Evolutionary conservation across 2,797 vertebrate genomes (phyloP), one percentile per base, ranked within the genome.

Genomic region (Anableps anableps): DNA sequence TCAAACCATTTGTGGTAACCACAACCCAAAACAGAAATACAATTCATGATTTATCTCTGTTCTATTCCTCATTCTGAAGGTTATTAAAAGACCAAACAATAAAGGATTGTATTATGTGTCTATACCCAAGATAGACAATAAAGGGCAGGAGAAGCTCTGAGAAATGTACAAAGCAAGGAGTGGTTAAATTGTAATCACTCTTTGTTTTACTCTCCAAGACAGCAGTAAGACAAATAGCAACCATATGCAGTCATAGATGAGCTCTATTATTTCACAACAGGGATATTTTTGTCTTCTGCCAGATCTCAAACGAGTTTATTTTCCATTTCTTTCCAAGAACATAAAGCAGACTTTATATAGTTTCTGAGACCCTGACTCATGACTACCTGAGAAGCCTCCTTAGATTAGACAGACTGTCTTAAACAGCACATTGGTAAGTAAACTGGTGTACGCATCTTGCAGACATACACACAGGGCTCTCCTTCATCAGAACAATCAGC

Each of bases 1-100:
- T 84, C 70, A 78, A 80, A 82, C 85, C 83, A 62, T 82, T 72
- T 81, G 64, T 2, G 3, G 72, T 83, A 84, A 91, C 85, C 82
- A 80, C 77, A 90, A 83, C 78, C 85, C 76, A 71, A 71, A 47
- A 72, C 43, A 45, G 26, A 72, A 45, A 71, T 4, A 70, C 9
- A n/a, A 71, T 13, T 45, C 38, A 23, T 26, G n/a, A 29, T 73
- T 85, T 68, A 72, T 78, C 19, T 74, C 43, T 55, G 80, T 70
- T 64, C 80, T 74, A 81, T 78, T 53, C 60, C 43, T 26, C 31
- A 48, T 62, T 17, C 26, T 72, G 43, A 47, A 72, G 16, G 43
- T 47, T 72, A 72, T 72, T 72, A 72, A 72, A 72, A 43, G 41
- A 72, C 26, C 68, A 72, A 47, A 29, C 41, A 29, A 72, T 47